These are phyloP conservation scores for Auanema sp. DNA, from an alignment of 2,888 invertebrate genomes.

Conservation along the genomic window DNA sequence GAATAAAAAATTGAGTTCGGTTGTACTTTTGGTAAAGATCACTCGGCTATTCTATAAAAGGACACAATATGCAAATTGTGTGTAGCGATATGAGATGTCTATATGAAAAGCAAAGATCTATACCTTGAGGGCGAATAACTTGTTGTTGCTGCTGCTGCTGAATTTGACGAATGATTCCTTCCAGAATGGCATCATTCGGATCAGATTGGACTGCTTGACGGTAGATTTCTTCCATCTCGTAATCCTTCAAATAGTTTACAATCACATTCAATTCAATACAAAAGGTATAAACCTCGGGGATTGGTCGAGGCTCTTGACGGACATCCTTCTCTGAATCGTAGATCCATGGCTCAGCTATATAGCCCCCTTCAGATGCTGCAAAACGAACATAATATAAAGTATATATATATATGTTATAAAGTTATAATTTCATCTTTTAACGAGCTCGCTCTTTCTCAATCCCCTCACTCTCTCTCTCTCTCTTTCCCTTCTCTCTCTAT, in stretches of 20 bases:
- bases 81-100: too few species aligned
- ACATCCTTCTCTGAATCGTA: too few species aligned
- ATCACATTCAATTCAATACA: not conserved
- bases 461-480: not conserved
- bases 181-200: conserved; percentile 6
- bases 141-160: not conserved
- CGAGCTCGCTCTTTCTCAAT: not conserved
- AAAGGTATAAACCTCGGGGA: not conserved
- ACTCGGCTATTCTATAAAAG: too few species aligned
- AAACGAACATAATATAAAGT: conserved; percentile 1
- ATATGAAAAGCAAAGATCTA: too few species aligned
- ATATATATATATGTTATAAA: too few species aligned
- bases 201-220: conserved; percentile 3
- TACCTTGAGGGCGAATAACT: too few species aligned
- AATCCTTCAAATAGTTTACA: not conserved
- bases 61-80: too few species aligned
- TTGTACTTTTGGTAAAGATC: too few species aligned
- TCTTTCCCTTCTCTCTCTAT: not conserved
- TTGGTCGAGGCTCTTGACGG: too few species aligned
- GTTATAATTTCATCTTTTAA: too few species aligned
- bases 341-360: conserved; percentile 19
- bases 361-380: conserved; percentile 21
- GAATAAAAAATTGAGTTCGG: too few species aligned
- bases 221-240: conserved; percentile 3
- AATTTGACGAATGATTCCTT: conserved; percentile 16